Base-by-base conservation (phyloP, 2,888 invertebrate species). In the Patella depressa region DNA sequence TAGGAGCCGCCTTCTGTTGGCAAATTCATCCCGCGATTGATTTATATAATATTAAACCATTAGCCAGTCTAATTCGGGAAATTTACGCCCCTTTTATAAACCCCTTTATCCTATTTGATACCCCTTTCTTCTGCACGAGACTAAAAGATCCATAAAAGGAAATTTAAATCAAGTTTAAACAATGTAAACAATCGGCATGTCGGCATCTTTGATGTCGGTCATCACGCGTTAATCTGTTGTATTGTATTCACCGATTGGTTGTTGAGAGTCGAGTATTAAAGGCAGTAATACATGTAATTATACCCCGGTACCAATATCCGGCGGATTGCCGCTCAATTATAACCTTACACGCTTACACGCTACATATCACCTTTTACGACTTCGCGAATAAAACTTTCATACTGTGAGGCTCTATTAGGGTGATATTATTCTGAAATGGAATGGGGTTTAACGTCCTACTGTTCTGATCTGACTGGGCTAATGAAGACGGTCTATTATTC, bases 331-430 rank as follows among this genome's bases (percentile, higher is more conserved):
- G 65, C 65, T 65, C 65, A 65, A 65, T 65, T 65, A 65, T 65
- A 65, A 65, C 65, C 65, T 19, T 65, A 19, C 65, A 65, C 65
- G 65, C 65, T n/a, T 65, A 19, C n/a, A 19, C 19, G 65, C n/a
- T 19, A 65, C 19, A 65, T 65, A 19, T 19, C 65, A 19, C 65
- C 65, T 65, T 65, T 45, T 5, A 45, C 45, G 45, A 45, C 75
- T 71, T 59, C 11, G 1, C 19, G 55, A 71, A 75, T 71, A 15
- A 71, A 71, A 54, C 71, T 9, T 65, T 65, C 74, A 75, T 55
- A 71, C 69, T 71, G 54, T 34, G 29, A 55, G 71, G 53, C 71
- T 75, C 75, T 54, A 55, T 54, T 54, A 55, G 45, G 54, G 53
- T 70, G 75, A 70, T 70, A 54, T 70, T 53, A 53, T 24, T 17